Evolutionary conservation across 2,113 vertebrate genomes (phyloP), one percentile per base, ranked within the genome.

Genomic region (Pterocles burchelli): DNA sequence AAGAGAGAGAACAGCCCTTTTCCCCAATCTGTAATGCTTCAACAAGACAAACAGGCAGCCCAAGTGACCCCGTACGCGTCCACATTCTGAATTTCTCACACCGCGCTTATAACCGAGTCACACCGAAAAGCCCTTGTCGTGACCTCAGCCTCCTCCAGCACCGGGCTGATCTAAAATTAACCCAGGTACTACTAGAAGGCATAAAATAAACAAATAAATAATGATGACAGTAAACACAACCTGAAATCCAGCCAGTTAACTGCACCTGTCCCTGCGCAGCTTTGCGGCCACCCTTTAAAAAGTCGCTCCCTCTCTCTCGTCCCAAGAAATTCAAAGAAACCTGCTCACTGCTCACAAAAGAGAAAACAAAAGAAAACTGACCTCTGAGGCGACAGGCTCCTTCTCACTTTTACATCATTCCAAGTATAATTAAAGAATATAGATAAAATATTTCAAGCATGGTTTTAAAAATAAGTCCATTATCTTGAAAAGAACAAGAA

Each of bases 161-260:
- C 17, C 25, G 7, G 36, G 1, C 10, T 7, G 36, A 31, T 22
- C 76, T 91, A 93, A 95, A 94, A 92, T 90, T 93, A 95, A 88
- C 83, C 90, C 71, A 63, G 33, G 67, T 24, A 24, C 48, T 93
- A 91, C 82, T 90, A 33, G 79, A 94, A 93, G 93, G 76, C 65
- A 49, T 80, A 94, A 93, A 88, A 54, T 15, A 75, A 85, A 76
- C 75, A 88, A 80, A 83, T 51, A 89, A 92, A 48, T 13, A 88
- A 71, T 0, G 2, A 5, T 7, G 55, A 31, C 51, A 54, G 87
- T 21, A 65, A 90, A 77, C 29, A 67, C 20, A 17, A 38, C 46
- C 78, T 43, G 73, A 84, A 48, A 45, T 5, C 29, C n/a, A 52
- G 31, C 25, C 79, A 52, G 61, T 3, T 9, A 48, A 3, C 70